Base-by-base conservation (phyloP, 2,888 invertebrate species). In the Andrena praecox region DNA sequence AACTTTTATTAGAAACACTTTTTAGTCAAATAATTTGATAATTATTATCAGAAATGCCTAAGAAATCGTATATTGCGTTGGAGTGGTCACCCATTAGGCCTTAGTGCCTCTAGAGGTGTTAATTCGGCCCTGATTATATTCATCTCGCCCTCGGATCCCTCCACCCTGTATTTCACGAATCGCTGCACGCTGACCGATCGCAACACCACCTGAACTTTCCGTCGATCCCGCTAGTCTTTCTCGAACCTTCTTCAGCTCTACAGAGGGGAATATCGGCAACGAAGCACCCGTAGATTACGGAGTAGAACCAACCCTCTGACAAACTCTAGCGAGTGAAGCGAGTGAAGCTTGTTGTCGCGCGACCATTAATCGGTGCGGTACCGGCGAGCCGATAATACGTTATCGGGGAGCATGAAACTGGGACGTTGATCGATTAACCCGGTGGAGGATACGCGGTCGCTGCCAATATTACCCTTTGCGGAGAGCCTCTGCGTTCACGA, bases 401-500 rank as follows among this genome's bases (percentile, higher is more conserved):
- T 62, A 70, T 73, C 68, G 50, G 33, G 56, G 48, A 74, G 54
- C 70, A 60, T 24, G 72, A 80, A 77, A 71, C 42, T 64, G 67
- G 77, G 68, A 66, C 68, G 75, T 54, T 66, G 80, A 86, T 76
- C 54, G 84, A 86, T 86, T 54, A 66, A 24, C 63, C 60, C 27
- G 16, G 50, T 52, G 7, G 68, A 62, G 1, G 62, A 80, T 70
- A 62, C 52, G 63, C 73, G 31, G 75, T 78, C 54, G 77, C 73
- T 74, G 81, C 69, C 77, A 12, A 81, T 88, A 77, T 88, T 64
- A 62, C 78, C 87, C 82, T 80, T 75, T 80, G 74, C 60, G 16
- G 69, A 70, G 67, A 50, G 56, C 52, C 72, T 73, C 54, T 60
- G 68, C 83, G 72, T 71, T 70, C 78, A 24, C 76, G 73, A 59